Percentiles rank a stretch among this genome's conserved stretches.
phyloP scores from a whole-genome alignment of 2,888 invertebrate species.

The Drosophila tanythrix region DNA sequence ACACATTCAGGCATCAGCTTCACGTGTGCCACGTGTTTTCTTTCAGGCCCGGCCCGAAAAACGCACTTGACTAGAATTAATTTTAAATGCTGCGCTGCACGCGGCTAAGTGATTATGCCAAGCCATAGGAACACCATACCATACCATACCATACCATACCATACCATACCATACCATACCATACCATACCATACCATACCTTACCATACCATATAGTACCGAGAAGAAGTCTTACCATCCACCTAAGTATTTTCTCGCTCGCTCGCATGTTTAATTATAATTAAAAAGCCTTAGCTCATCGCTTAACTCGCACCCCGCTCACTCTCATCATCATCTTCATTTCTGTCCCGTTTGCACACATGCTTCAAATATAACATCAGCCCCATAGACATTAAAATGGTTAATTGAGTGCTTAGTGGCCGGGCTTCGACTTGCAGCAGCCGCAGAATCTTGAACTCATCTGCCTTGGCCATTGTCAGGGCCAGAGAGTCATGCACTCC shows the following conservation, averaged over 20 bases:
- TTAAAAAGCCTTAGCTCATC: constrained; percentile 68
- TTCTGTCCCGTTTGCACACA: constrained; percentile 39
- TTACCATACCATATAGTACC: constrained; percentile 17
- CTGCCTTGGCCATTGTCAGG: constrained; percentile 47
- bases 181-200: constrained; percentile 4
- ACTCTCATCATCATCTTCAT: not conserved
- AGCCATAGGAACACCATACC: constrained; percentile 28
- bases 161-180: constrained; percentile 7
- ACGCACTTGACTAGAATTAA: constrained; percentile 83
- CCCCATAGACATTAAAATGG: constrained; percentile 79
- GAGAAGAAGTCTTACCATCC: constrained; percentile 23
- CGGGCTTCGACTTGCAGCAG: constrained; percentile 36
- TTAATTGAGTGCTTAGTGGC: constrained; percentile 82
- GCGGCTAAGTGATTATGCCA: constrained; percentile 81
- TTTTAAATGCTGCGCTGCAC: constrained; percentile 78
- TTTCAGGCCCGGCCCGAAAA: constrained; percentile 55
- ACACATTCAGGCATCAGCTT: not conserved
- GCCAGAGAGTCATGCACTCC: constrained; percentile 49
- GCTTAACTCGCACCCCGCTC: constrained; percentile 13
- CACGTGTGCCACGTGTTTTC: constrained; percentile 63
- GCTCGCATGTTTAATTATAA: constrained; percentile 80
- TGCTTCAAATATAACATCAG: constrained; percentile 49
- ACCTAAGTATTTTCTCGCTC: constrained; percentile 40
- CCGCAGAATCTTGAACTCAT: constrained; percentile 55
- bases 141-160: constrained; percentile 11